phyloP scores from a whole-genome alignment of 2,888 invertebrate species.

The Gastrophysa polygoni region DNA sequence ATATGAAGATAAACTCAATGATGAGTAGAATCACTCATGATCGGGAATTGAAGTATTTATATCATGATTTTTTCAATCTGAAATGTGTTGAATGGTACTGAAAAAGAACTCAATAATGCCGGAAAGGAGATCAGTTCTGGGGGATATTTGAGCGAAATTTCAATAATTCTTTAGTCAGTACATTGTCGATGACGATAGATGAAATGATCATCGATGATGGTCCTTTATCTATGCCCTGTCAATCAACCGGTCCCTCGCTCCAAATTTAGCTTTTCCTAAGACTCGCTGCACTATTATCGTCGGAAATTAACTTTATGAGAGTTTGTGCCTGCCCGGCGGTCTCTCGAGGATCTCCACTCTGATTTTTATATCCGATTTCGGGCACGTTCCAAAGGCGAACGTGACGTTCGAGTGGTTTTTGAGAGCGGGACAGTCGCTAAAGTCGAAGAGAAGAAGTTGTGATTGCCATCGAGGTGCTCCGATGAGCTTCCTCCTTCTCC shows the following conservation, averaged over 20 bases:
- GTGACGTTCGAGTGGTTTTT: conserved; percentile 48
- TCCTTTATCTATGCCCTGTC: conserved; percentile 15
- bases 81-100: too few species aligned
- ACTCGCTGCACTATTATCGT: conserved; percentile 32
- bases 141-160: too few species aligned
- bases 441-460: conserved; percentile 16
- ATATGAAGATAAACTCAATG: too few species aligned
- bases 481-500: neutral
- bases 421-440: conserved; percentile 28
- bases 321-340: conserved; percentile 37
- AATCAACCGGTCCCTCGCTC: conserved; percentile 11
- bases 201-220: too few species aligned
- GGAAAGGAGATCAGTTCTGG: too few species aligned
- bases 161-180: too few species aligned
- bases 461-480: conserved; percentile 22
- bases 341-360: conserved; percentile 43
- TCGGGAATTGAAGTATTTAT: too few species aligned
- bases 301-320: conserved; percentile 42
- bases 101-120: too few species aligned
- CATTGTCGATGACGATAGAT: too few species aligned
- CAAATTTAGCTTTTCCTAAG: conserved; percentile 12
- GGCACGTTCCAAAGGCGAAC: conserved; percentile 51
- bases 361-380: conserved; percentile 54
- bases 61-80: too few species aligned
- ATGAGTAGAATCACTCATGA: too few species aligned